These are phyloP conservation scores for Acanthosepion esculentum DNA, from an alignment of 2,888 invertebrate genomes.

Conservation along the genomic window DNA sequence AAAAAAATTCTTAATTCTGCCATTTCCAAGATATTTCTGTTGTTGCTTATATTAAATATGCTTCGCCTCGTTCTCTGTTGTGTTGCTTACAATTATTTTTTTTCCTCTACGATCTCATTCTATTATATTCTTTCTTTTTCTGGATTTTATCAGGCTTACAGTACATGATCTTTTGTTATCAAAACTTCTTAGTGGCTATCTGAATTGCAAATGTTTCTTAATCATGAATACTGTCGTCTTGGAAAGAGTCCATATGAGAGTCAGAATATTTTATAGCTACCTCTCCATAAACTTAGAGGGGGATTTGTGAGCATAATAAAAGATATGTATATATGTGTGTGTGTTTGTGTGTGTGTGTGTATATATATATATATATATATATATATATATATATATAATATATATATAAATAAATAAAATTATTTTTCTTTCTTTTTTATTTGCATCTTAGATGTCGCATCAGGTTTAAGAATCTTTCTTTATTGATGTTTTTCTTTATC, in stretches of 20 bases:
- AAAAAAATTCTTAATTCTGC: not conserved
- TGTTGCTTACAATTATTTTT: not conserved
- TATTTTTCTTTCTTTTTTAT: not conserved
- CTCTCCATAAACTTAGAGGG: not conserved
- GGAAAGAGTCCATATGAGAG: constrained; percentile 6
- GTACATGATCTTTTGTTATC: constrained; percentile 22
- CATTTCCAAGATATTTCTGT: constrained; percentile 24
- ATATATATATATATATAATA: not conserved
- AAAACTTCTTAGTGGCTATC: not conserved
- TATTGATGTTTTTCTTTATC: not conserved
- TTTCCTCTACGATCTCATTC: not conserved
- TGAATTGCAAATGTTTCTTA: constrained; percentile 22
- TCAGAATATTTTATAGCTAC: not conserved
- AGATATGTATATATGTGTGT: not conserved
- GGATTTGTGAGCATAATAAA: not conserved
- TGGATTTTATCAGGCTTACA: not conserved
- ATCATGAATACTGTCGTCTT: constrained; percentile 33
- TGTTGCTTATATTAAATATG: not conserved
- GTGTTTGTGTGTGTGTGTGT: no score
- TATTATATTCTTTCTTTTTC: not conserved
- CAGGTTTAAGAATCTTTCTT: not conserved
- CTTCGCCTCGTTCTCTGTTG: not conserved
- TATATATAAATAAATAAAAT: not conserved
- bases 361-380: not conserved
- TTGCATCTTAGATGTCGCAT: not conserved